Conservation (phyloP, 2,113 vertebrate genomes). For the Stercorarius parasiticus region DNA sequence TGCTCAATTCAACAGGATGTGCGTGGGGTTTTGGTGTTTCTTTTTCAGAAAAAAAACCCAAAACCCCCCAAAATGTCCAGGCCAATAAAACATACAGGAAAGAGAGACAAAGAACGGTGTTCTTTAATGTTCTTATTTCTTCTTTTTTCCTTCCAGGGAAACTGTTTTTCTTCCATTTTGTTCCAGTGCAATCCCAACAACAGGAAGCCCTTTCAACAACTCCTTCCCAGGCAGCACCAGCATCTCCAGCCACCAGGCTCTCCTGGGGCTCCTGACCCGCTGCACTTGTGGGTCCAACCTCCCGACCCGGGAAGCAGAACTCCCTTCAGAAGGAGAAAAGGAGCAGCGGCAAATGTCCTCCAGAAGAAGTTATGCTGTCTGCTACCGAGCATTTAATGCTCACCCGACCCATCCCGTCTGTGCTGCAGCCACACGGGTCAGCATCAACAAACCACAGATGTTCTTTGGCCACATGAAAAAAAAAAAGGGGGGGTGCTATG, state of each 20-base stretch:
- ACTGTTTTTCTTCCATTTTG: background rate
- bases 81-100: background rate
- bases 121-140: background rate
- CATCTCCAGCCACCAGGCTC: background rate
- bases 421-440: background rate
- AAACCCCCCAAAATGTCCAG: background rate
- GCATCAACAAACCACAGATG: background rate
- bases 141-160: background rate
- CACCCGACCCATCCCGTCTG: background rate
- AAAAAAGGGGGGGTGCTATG: background rate
- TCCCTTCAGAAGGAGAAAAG: background rate
- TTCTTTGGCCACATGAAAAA: background rate
- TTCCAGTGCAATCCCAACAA: background rate
- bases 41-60: background rate
- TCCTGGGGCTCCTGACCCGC: background rate
- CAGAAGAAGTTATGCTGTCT: background rate
- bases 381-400: background rate
- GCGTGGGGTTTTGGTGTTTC: background rate
- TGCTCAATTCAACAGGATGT: background rate
- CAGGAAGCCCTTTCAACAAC: background rate
- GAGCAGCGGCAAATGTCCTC: background rate
- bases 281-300: background rate
- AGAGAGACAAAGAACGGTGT: fast-evolving
- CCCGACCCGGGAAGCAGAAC: background rate
- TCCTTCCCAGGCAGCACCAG: background rate